Percentiles rank a stretch among this genome's conserved stretches.
Conservation (phyloP, 2,113 vertebrate genomes). For the Pristiophorus japonicus region DNA sequence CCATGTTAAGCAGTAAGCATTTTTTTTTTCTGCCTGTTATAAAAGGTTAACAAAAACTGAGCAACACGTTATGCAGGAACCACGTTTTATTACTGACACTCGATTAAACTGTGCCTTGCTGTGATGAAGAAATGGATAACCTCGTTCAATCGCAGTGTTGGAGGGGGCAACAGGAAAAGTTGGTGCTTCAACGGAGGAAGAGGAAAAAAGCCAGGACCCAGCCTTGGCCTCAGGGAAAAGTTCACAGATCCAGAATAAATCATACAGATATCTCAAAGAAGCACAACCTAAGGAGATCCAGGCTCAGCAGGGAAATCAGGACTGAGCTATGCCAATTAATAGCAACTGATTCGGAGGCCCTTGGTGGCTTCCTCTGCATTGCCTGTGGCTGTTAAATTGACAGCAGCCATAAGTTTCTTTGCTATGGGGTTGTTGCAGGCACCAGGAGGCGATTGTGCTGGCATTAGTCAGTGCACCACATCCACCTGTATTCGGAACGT, state of each 20-base stretch:
- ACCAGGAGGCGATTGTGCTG: neutral
- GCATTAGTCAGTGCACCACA: constrained; percentile 6
- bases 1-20: neutral
- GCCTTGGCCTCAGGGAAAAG: neutral
- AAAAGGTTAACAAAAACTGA: neutral
- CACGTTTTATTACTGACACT: neutral
- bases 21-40: neutral
- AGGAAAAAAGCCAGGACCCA: neutral
- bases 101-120: neutral
- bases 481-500: neutral
- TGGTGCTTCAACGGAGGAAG: no score
- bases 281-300: neutral
- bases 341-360: constrained; percentile 28
- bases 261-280: neutral
- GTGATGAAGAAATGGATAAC: neutral
- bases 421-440: constrained; percentile 24
- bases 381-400: constrained; percentile 32
- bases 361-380: neutral
- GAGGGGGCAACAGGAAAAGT: no score
- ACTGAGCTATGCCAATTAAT: constrained; percentile 19
- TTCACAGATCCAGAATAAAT: neutral
- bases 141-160: neutral
- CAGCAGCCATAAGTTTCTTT: constrained; percentile 27
- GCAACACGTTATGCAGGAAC: neutral
- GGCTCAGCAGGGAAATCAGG: neutral